Conservation (phyloP, 2,113 vertebrate genomes). For the Typhlomys cinereus region DNA sequence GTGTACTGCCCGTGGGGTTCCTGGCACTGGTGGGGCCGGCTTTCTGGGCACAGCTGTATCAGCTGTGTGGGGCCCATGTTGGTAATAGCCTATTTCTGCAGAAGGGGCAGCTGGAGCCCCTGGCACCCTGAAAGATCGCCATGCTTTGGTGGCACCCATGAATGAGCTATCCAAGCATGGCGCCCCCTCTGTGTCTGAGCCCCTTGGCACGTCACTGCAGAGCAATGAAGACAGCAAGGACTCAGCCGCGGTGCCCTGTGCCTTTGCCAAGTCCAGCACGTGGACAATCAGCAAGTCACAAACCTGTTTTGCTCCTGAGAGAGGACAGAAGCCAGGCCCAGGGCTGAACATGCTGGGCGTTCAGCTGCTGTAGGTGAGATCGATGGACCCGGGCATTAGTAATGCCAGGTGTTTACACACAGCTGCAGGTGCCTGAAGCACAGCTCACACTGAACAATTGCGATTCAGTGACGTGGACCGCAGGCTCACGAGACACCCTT, state of each 20-base stretch:
- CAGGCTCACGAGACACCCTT: rapidly evolving
- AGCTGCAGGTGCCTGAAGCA: rapidly evolving
- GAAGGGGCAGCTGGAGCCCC: background rate
- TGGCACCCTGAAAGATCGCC: background rate
- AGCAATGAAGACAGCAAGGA: background rate
- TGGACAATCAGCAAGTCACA: rapidly evolving
- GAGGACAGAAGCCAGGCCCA: rapidly evolving
- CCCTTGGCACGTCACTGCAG: rapidly evolving
- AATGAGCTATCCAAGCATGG: rapidly evolving
- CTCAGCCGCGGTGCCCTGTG: rapidly evolving
- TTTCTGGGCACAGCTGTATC: background rate
- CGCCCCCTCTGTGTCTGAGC: rapidly evolving
- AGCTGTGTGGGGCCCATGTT: rapidly evolving
- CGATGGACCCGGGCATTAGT: background rate
- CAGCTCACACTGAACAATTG: rapidly evolving
- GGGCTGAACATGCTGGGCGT: background rate
- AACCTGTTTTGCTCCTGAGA: background rate
- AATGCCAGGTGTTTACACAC: background rate
- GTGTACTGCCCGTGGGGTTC: background rate
- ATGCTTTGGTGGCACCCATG: background rate
- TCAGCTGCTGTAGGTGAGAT: background rate
- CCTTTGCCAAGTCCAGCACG: rapidly evolving
- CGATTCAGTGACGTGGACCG: rapidly evolving
- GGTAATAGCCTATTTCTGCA: rapidly evolving
- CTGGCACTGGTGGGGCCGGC: background rate